These are phyloP conservation scores for Drosophila fuyamai DNA, from an alignment of 1,140 invertebrate genomes.

Conservation along the genomic window DNA sequence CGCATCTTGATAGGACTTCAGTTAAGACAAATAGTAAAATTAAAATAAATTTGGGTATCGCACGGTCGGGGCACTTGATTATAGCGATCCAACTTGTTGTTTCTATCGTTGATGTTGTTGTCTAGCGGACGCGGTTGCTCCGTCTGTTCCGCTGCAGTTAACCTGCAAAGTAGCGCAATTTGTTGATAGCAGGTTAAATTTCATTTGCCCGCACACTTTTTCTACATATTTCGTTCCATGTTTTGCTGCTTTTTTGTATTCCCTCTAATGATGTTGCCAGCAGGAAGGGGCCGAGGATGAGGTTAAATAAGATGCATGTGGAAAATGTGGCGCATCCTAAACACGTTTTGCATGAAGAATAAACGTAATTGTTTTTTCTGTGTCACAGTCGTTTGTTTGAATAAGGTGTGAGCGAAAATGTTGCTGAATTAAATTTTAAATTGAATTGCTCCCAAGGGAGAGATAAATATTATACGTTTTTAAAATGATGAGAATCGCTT, in stretches of 20 bases:
- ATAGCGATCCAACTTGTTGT: conserved; percentile 15
- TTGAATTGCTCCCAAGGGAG: conserved; percentile 38
- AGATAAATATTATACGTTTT: conserved; percentile 13
- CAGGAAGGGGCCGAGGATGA: conserved; percentile 5
- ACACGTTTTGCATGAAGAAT: conserved; percentile 65
- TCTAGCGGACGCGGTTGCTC: conserved; percentile 32
- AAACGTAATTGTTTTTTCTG: conserved; percentile 75
- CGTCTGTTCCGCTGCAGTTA: conserved; percentile 79
- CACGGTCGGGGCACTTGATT: not conserved
- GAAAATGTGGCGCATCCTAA: conserved; percentile 59
- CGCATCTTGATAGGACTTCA: too few species aligned
- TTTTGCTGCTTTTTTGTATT: conserved; percentile 23
- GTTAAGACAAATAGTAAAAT: too few species aligned
- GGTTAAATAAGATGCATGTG: conserved; percentile 47
- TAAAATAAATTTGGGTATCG: conserved; percentile 5
- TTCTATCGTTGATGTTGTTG: conserved; percentile 20
- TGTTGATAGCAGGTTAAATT: conserved; percentile 82
- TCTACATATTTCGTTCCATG: conserved; percentile 48
- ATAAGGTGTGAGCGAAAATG: conserved; percentile 20
- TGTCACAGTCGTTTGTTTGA: conserved; percentile 43
- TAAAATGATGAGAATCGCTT: not conserved
- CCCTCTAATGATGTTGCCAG: conserved; percentile 66
- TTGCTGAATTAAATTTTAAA: conserved; percentile 41
- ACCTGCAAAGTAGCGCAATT: conserved; percentile 83
- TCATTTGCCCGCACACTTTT: conserved; percentile 69